These are phyloP conservation scores for Synanthedon tipuliformis DNA, from an alignment of 2,888 invertebrate genomes.

Conservation along the genomic window DNA sequence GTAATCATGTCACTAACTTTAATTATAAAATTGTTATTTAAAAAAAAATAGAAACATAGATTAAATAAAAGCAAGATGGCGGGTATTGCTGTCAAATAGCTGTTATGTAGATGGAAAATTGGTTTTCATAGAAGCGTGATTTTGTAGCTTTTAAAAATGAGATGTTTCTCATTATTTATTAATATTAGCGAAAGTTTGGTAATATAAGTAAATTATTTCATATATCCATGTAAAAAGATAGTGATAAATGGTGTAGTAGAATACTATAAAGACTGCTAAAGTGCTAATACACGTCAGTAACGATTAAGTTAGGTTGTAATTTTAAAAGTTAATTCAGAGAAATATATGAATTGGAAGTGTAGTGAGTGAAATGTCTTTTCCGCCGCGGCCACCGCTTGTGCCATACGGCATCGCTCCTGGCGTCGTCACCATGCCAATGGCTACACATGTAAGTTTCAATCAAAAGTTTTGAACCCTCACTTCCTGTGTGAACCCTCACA, in stretches of 20 bases:
- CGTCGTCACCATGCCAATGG: constrained; percentile 80
- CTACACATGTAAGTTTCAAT: constrained; percentile 76
- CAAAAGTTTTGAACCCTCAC: not conserved
- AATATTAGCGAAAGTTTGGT: not conserved
- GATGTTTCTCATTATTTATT: not conserved
- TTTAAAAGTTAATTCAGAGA: not conserved
- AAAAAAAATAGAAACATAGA: too few species aligned
- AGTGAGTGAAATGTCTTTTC: constrained; percentile 84
- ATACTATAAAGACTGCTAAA: not conserved
- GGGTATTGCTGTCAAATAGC: too few species aligned
- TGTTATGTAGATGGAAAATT: too few species aligned
- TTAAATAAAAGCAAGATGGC: too few species aligned
- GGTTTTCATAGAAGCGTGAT: too few species aligned
- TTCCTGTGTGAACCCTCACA: not conserved
- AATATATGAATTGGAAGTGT: too few species aligned
- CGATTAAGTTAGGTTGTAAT: not conserved
- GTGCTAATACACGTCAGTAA: not conserved
- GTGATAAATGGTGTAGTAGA: too few species aligned
- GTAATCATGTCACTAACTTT: too few species aligned
- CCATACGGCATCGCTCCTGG: constrained; percentile 79
- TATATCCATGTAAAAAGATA: too few species aligned
- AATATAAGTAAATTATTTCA: too few species aligned
- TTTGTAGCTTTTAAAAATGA: too few species aligned
- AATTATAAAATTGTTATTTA: too few species aligned
- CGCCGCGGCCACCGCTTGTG: constrained; percentile 86